Base-by-base conservation (phyloP, 2,888 invertebrate genomes). In the Rhogogaster chlorosoma region DNA sequence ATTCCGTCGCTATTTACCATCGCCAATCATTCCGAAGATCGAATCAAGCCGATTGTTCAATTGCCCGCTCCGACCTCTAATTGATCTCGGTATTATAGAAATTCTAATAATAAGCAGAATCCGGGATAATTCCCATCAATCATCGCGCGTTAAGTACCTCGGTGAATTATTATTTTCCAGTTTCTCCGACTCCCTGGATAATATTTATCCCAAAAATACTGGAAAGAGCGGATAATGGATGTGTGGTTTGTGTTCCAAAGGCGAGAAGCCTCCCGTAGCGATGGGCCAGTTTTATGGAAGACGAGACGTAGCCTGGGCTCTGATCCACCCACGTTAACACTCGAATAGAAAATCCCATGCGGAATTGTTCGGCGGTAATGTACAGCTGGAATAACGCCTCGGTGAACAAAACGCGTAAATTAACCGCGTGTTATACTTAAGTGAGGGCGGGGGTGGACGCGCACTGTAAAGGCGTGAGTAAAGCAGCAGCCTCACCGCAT, bases 1-100 rank as follows among this genome's bases (percentile, higher is more conserved):
- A 42, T 42, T 42, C 22, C n/a, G 22, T 42, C 42, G 9, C 73
- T 12, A 73, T 73, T 73, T 38, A 73, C 38, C 73, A 73, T 73
- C 73, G 42, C 22, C 42, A 73, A 73, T 38, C 38, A 45, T 42
- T 22, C 73, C 42, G 73, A 73, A 73, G 73, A 73, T 73, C 73
- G 73, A 73, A 73, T 73, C 73, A 29, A 73, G 73, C 26, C 73
- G 12, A 73, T 73, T 73, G 73, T 73, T 42, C 73, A 73, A 73
- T 73, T 73, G 73, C 26, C 32, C 18, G 67, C 4, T 32, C 67
- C 15, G 26, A 36, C 38, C 70, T 36, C n/a, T n/a, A 38, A 71
- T 61, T 26, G 26, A 61, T 61, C 22, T 61, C 1, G 9, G n/a
- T 53, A 53, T 53, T n/a, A 53, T 0, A 22, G 61, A 26, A 7